These are phyloP conservation scores for Lepidocolaptes lacrymiger DNA, from an alignment of 2,797 vertebrate species.

Conservation along the genomic window DNA sequence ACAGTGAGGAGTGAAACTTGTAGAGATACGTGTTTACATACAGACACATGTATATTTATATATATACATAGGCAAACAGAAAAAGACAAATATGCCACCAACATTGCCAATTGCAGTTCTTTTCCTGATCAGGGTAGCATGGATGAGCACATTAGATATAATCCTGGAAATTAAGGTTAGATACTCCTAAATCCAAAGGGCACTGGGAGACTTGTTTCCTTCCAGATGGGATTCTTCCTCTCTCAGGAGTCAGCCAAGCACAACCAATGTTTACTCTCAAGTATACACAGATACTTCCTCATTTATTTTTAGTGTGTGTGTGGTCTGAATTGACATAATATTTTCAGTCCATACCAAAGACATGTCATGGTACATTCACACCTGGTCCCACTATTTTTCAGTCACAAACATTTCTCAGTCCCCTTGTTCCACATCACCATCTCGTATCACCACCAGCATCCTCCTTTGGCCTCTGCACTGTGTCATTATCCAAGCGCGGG, in stretches of 20 bases:
- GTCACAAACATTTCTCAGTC: not conserved
- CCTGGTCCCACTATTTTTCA: not conserved
- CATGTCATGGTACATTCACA: not conserved
- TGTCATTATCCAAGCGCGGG: not conserved
- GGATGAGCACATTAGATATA: not conserved
- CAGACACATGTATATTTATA: accelerated
- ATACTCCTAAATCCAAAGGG: not conserved
- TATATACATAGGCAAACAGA: accelerated
- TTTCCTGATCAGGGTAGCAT: not conserved
- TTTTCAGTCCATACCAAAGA: not conserved
- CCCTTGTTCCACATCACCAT: not conserved
- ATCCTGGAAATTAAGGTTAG: not conserved
- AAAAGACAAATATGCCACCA: not conserved
- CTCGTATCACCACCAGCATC: not conserved
- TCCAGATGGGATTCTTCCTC: not conserved
- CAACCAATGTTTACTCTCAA: not conserved
- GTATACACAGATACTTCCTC: not conserved
- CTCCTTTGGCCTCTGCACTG: not conserved
- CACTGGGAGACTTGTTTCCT: not conserved
- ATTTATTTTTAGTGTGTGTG: not conserved
- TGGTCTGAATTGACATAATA: not conserved
- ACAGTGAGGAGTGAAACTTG: not conserved
- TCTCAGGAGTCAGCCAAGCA: not conserved
- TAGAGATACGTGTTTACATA: accelerated
- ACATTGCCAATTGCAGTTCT: not conserved